A percentile compares a stretch with the other conserved stretches of the same genome.
These are phyloP conservation scores for Pinctada fucata DNA, from an alignment of 2,888 invertebrate genomes.

Conservation along the genomic window DNA sequence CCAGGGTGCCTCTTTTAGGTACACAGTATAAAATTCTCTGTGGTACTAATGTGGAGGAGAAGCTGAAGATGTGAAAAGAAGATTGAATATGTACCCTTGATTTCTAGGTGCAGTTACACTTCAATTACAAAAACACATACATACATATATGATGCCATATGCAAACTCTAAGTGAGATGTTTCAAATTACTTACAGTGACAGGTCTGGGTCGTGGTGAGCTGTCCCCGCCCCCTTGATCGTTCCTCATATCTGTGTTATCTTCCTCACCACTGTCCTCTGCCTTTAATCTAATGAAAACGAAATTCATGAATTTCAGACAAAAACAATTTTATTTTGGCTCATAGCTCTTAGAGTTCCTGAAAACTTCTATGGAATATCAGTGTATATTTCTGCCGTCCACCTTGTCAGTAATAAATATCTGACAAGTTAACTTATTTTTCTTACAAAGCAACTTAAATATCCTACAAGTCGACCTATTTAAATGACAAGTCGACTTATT, in stretches of 20 bases:
- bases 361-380: not conserved
- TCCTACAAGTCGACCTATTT: no score
- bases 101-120: not conserved
- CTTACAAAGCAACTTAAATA: no score
- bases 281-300: slow-evolving; percentile 58
- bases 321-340: not conserved
- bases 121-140: not conserved
- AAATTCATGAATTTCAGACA: slow-evolving; percentile 15
- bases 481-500: no score
- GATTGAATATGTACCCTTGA: not conserved
- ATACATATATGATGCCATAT: not conserved
- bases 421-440: no score
- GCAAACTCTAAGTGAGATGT: no score
- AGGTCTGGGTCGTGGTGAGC: slow-evolving; percentile 53
- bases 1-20: no score
- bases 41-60: not conserved
- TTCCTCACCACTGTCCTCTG: slow-evolving; percentile 71
- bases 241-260: slow-evolving; percentile 53
- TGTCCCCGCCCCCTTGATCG: slow-evolving; percentile 42
- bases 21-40: not conserved
- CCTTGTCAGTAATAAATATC: no score
- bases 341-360: no score
- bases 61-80: not conserved
- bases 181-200: slow-evolving; percentile 52
- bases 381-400: not conserved